Conservation (phyloP, 2,888 invertebrate genomes). For the Aphodius granarius region DNA sequence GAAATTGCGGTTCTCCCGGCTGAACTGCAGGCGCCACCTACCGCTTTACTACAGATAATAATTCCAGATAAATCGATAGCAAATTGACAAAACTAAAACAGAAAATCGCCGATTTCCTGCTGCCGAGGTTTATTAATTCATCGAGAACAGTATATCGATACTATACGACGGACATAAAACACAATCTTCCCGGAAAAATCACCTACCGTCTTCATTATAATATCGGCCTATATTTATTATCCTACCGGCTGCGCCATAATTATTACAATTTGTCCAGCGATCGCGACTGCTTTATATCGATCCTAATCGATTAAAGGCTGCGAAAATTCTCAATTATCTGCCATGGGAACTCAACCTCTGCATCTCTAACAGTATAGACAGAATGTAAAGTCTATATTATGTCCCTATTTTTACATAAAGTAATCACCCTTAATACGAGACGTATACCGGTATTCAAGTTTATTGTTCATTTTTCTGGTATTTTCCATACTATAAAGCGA, state of each 20-base stretch:
- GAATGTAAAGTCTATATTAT: neutral
- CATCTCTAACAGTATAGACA: neutral
- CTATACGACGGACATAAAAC: neutral
- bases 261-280: neutral
- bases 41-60: constrained; percentile 12
- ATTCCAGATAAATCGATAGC: constrained; percentile 11
- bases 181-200: neutral
- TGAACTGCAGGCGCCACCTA: constrained; percentile 11
- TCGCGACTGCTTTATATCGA: neutral
- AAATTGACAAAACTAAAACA: constrained; percentile 12
- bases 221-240: neutral
- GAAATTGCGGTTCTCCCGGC: constrained; percentile 3
- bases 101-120: constrained; percentile 13
- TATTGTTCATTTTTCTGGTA: neutral
- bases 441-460: neutral
- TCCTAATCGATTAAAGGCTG: neutral
- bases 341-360: neutral
- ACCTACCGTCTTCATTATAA: neutral
- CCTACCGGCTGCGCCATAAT: neutral
- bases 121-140: neutral
- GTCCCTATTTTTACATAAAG: neutral
- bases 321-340: neutral
- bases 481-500: neutral
- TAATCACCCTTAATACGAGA: neutral
- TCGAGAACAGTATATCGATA: constrained; percentile 9